These are phyloP conservation scores for Glyphotaelius pellucidus DNA, from an alignment of 2,888 invertebrate genomes.

Conservation along the genomic window DNA sequence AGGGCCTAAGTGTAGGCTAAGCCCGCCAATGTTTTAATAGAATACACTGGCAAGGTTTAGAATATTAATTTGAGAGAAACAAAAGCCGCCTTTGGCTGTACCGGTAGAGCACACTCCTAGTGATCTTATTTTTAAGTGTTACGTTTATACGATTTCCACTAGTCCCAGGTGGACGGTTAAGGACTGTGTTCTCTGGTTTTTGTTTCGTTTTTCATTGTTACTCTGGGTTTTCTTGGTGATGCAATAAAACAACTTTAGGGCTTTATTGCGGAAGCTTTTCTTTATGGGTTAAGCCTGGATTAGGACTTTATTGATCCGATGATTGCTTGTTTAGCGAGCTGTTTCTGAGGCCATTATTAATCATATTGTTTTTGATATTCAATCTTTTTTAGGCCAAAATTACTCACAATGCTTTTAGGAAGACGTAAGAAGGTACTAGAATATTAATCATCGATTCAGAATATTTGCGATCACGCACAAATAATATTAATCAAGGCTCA, in stretches of 20 bases:
- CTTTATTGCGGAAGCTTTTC: slow-evolving; percentile 40
- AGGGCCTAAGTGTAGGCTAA: neutral
- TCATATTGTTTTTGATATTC: neutral
- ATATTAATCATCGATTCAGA: neutral
- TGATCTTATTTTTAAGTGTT: slow-evolving; percentile 42
- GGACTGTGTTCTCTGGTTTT: slow-evolving; percentile 24
- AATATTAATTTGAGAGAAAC: slow-evolving; percentile 20
- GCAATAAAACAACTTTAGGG: slow-evolving; percentile 41
- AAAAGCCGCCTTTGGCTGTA: slow-evolving; percentile 18
- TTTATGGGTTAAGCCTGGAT: slow-evolving; percentile 61
- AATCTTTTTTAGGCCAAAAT: neutral
- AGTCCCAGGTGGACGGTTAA: slow-evolving; percentile 58
- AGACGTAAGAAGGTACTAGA: neutral
- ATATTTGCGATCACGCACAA: neutral
- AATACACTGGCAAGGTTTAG: slow-evolving; percentile 23
- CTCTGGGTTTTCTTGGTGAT: slow-evolving; percentile 47
- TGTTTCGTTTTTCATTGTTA: slow-evolving; percentile 42
- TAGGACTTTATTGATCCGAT: slow-evolving; percentile 61
- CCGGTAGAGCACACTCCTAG: neutral
- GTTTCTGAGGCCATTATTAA: neutral
- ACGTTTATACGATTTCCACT: slow-evolving; percentile 35
- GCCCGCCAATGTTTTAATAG: slow-evolving; percentile 15
- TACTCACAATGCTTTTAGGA: neutral
- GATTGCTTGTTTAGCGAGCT: neutral
- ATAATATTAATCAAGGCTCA: neutral